Conservation (phyloP, 2,888 invertebrate genomes). For the Calliscelio sp. region DNA sequence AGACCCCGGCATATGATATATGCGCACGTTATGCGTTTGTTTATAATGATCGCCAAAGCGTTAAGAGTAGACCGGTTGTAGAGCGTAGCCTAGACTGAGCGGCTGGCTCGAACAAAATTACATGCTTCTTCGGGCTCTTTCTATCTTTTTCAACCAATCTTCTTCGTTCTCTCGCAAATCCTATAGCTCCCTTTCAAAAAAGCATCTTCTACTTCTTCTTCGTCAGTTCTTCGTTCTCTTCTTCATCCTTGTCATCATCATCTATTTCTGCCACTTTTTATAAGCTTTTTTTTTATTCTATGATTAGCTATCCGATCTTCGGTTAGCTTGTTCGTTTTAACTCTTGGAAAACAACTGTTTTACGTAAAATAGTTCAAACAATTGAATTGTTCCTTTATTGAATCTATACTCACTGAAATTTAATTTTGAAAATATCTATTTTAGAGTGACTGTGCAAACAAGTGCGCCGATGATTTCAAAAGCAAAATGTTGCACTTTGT, state of each 20-base stretch:
- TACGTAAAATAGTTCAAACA: too few species aligned
- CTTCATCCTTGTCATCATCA: constrained; percentile 49
- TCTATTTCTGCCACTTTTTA: constrained; percentile 52
- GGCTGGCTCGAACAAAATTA: constrained; percentile 54
- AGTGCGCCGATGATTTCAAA: constrained; percentile 12
- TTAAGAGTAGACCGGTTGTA: constrained; percentile 57
- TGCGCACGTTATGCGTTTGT: constrained; percentile 43
- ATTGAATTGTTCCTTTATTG: too few species aligned
- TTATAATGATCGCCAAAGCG: constrained; percentile 49
- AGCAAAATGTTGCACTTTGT: constrained; percentile 20
- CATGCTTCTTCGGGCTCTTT: constrained; percentile 47
- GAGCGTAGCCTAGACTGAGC: constrained; percentile 40
- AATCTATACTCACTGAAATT: too few species aligned
- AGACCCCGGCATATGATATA: constrained; percentile 32
- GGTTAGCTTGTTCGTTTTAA: too few species aligned
- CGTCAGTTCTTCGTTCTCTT: constrained; percentile 12
- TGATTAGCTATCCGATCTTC: constrained; percentile 39
- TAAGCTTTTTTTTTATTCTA: too few species aligned
- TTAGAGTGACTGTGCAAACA: too few species aligned
- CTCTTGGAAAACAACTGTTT: too few species aligned
- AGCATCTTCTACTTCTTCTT: constrained; percentile 8
- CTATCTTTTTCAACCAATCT: constrained; percentile 52
- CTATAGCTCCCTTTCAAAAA: constrained; percentile 50
- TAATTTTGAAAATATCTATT: too few species aligned
- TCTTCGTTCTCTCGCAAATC: constrained; percentile 44